A percentile compares a stretch with the other conserved stretches of the same genome.
Evolutionary conservation across 1,140 invertebrate species (phyloP).

Genomic region (Drosophila triauraria): DNA sequence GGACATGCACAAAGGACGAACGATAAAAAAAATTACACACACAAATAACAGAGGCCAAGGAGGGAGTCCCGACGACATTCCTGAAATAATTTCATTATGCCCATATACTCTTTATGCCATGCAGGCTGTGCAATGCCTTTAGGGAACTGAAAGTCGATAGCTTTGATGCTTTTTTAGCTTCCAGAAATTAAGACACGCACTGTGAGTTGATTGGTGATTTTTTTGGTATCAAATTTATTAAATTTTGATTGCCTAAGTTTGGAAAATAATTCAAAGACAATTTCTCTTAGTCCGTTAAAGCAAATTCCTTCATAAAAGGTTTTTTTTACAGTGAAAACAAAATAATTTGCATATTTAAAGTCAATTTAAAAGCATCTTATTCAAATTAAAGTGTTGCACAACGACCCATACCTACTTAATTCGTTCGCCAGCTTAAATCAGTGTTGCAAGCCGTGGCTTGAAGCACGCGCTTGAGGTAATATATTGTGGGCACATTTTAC

Average conservation of each 20-base stretch:
- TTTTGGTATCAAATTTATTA: not conserved
- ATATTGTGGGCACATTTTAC: not conserved
- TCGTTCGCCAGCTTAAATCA: not conserved
- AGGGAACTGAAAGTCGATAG: slow-evolving; percentile 27
- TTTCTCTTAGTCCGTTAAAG: too few species aligned
- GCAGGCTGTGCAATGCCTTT: slow-evolving; percentile 1
- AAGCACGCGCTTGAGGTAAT: too few species aligned
- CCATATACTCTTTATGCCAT: slow-evolving; percentile 18
- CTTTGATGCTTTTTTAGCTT: slow-evolving; percentile 34
- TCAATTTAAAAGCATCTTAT: too few species aligned
- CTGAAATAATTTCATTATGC: slow-evolving; percentile 33
- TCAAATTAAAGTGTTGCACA: not conserved
- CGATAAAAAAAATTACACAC: not conserved
- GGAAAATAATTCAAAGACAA: too few species aligned
- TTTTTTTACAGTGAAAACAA: too few species aligned
- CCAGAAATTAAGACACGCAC: slow-evolving; percentile 15
- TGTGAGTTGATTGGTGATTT: not conserved
- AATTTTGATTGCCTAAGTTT: too few species aligned
- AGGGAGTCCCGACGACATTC: slow-evolving; percentile 2
- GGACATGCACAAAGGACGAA: slow-evolving; percentile 17
- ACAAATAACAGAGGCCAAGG: not conserved
- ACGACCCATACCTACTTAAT: not conserved
- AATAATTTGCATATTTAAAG: too few species aligned
- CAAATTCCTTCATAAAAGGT: too few species aligned
- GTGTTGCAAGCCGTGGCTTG: not conserved